Evolutionary conservation across 2,113 vertebrate genomes (phyloP).

Genomic region (Oceanites oceanicus): DNA sequence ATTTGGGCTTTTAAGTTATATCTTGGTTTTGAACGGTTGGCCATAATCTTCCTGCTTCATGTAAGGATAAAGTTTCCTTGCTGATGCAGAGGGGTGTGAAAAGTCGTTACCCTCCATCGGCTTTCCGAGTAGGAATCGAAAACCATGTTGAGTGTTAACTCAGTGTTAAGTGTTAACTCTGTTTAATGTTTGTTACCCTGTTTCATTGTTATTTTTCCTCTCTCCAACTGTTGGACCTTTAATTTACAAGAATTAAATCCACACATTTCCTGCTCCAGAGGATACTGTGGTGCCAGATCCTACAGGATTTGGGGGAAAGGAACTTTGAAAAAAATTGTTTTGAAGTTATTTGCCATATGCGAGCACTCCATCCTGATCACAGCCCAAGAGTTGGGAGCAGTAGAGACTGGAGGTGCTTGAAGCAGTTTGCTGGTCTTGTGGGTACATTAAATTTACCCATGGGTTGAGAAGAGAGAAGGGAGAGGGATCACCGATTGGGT

Average conservation of each 20-base stretch:
- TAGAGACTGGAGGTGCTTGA: not conserved
- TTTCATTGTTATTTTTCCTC: not conserved
- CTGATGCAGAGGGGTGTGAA: not conserved
- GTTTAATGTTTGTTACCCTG: not conserved
- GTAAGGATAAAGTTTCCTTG: not conserved
- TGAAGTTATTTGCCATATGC: not conserved
- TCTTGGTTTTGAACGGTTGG: not conserved
- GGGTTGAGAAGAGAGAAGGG: not conserved
- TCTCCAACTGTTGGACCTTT: not conserved
- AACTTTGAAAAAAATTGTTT: not conserved
- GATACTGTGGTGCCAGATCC: not conserved
- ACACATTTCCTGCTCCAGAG: not conserved
- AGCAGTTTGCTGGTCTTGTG: not conserved
- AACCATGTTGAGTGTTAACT: not conserved
- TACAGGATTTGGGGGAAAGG: not conserved
- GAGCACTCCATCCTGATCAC: not conserved
- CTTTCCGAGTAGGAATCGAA: not conserved
- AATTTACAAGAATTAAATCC: not conserved
- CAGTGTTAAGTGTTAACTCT: not conserved
- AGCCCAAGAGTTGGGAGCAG: not conserved
- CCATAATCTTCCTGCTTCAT: not conserved
- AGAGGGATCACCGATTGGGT: not conserved
- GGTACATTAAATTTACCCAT: not conserved
- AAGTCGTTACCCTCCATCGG: rapidly evolving
- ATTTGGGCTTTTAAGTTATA: not conserved